Conservation (phyloP, 2,888 invertebrate genomes). For the Thera obeliscata region DNA sequence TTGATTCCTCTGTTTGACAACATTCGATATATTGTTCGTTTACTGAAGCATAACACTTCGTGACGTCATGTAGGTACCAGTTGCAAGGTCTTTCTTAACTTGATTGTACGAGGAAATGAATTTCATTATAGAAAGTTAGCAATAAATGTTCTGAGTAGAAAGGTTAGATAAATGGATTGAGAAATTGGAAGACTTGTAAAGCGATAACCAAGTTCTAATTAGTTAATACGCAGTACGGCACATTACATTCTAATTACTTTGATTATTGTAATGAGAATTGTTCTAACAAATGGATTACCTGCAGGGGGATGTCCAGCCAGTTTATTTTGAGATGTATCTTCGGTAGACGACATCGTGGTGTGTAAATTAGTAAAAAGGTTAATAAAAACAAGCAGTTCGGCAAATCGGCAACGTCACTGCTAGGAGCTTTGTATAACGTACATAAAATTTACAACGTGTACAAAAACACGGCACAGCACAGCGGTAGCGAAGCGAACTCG, state of each 20-base stretch:
- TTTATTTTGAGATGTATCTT: slow-evolving; percentile 89
- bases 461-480: slow-evolving; percentile 29
- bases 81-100: slow-evolving; percentile 28
- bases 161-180: too few relatives aligned
- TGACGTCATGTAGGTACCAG: slow-evolving; percentile 42
- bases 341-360: slow-evolving; percentile 71
- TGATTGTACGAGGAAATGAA: neutral
- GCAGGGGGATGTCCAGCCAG: slow-evolving; percentile 94
- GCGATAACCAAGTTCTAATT: too few relatives aligned
- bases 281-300: slow-evolving; percentile 82
- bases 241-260: too few relatives aligned
- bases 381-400: slow-evolving; percentile 32
- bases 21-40: slow-evolving; percentile 10
- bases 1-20: slow-evolving; percentile 27
- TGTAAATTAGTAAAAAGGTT: slow-evolving; percentile 28
- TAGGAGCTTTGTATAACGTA: slow-evolving; percentile 32
- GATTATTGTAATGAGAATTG: neutral
- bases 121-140: neutral
- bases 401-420: slow-evolving; percentile 42
- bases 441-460: slow-evolving; percentile 56
- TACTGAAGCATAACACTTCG: slow-evolving; percentile 9
- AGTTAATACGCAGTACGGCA: too few relatives aligned
- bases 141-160: too few relatives aligned
- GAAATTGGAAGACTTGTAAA: too few relatives aligned
- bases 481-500: too few relatives aligned